Evolutionary conservation across 2,797 vertebrate genomes (phyloP), one percentile per base, ranked within the genome.

Genomic region (Neosilurus hyrtlii): DNA sequence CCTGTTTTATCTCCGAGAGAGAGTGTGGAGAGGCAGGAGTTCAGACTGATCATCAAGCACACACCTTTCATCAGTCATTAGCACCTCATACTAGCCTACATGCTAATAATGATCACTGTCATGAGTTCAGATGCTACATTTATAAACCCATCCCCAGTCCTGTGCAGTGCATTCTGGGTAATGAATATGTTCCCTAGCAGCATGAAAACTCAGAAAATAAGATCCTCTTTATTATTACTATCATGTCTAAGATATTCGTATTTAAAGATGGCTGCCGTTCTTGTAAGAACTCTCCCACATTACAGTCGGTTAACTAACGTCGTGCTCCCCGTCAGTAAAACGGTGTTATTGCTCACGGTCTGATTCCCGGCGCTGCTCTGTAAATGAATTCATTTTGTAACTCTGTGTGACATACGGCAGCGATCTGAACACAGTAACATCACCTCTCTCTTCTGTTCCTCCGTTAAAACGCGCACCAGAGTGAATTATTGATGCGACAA

Each of bases 401-500:
- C 2, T 30, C 24, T 18, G 24, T 4, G 24, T 54, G 51, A 73
- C 51, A n/a, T 54, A 10, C 15, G 24, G 12, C 51, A 4, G 24
- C 3, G 20, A 73, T 16, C n/a, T 18, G 24, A 56, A 14, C 3
- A 16, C 51, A 56, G n/a, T 15, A 54, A 22, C 71, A 9, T 57
- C 56, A 16, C 56, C 49, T 72, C 51, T 30, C 14, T 73, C 24
- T 68, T 4, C 78, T n/a, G 26, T 7, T 76, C 51, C 37, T 59
- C 56, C 16, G 63, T 54, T 67, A 37, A 30, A 80, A 43, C 37
- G 37, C 52, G 54, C 56, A 54, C n/a, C 20, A 67, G 82, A 15
- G 18, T 87, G 59, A 87, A 81, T 85, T 81, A 85, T 81, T 71
- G 52, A 83, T 79, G 67, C 49, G 43, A 79, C 65, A 15, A 77